These are phyloP conservation scores for Bagarius yarrelli DNA, from an alignment of 2,113 vertebrate genomes.

Conservation along the genomic window DNA sequence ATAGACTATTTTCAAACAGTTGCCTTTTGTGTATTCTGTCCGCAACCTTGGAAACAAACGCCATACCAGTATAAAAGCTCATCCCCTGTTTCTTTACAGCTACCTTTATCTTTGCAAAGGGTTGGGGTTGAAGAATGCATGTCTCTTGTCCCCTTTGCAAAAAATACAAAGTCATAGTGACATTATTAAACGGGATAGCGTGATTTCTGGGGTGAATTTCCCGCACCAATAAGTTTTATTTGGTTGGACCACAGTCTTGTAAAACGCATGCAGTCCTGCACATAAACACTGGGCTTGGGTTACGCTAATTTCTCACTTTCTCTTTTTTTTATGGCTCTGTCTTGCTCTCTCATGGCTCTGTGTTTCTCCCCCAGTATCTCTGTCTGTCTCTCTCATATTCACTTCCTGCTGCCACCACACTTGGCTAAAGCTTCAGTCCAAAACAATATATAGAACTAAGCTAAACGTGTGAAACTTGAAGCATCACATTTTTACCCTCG, in stretches of 20 bases:
- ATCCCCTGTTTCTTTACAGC: constrained; percentile 15
- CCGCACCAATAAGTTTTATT: constrained; percentile 70
- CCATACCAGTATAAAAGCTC: constrained; percentile 32
- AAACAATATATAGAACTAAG: too few relatives aligned
- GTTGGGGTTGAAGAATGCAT: constrained; percentile 53
- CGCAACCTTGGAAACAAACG: constrained; percentile 49
- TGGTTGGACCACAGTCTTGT: constrained; percentile 71
- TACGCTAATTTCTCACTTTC: constrained; percentile 60
- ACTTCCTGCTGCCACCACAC: too few relatives aligned
- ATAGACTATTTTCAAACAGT: constrained; percentile 20
- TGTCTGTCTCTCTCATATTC: too few relatives aligned
- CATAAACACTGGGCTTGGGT: constrained; percentile 66
- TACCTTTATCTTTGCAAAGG: constrained; percentile 37
- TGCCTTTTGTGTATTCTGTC: constrained; percentile 35
- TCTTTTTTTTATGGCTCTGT: constrained; percentile 49
- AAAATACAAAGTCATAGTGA: constrained; percentile 70
- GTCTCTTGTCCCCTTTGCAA: constrained; percentile 56
- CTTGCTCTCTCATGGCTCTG: constrained; percentile 53
- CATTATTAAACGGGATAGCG: constrained; percentile 75
- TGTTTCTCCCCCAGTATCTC: constrained; percentile 56
- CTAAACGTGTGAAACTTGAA: too few relatives aligned
- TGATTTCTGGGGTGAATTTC: constrained; percentile 70
- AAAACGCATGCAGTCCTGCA: constrained; percentile 70
- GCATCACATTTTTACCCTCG: too few relatives aligned
- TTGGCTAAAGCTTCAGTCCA: too few relatives aligned